Percentiles rank a stretch among this genome's conserved stretches.
These are phyloP conservation scores for Hylomyscus alleni DNA, from an alignment of 2,797 vertebrate genomes.

Conservation along the genomic window DNA sequence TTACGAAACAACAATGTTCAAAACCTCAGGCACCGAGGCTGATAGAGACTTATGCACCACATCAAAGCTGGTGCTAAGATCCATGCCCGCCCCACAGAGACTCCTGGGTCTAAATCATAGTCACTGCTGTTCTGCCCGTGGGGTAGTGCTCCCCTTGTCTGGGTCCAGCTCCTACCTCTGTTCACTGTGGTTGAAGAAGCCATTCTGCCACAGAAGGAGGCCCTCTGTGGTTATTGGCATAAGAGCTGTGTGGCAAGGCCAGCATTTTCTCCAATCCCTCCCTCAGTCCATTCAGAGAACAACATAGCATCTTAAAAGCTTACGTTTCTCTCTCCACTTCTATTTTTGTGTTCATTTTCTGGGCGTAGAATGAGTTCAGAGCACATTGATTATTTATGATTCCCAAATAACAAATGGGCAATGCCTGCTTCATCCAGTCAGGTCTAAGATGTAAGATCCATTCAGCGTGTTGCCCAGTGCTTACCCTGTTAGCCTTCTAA, in stretches of 20 bases:
- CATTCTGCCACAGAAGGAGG: not conserved
- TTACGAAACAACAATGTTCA: not conserved
- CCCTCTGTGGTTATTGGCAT: not conserved
- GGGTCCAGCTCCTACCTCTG: not conserved
- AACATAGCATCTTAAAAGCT: not conserved
- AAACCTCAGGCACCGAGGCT: not conserved
- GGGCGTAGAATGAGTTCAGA: not conserved
- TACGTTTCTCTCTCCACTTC: not conserved
- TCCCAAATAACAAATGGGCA: constrained; percentile 8
- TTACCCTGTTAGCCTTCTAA: not conserved
- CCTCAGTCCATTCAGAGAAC: not conserved
- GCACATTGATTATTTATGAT: not conserved
- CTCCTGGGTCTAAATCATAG: not conserved
- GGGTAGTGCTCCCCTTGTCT: not conserved
- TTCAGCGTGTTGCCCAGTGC: not conserved
- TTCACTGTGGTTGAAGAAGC: not conserved
- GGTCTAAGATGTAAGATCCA: constrained; percentile 42
- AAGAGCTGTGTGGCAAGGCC: not conserved
- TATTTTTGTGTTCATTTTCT: constrained; percentile 47
- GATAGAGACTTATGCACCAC: not conserved
- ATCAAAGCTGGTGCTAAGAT: not conserved
- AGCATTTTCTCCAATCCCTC: not conserved
- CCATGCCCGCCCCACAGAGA: not conserved
- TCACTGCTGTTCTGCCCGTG: not conserved
- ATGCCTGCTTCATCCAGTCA: not conserved